These are phyloP conservation scores for Isichthys henryi DNA, from an alignment of 2,113 vertebrate genomes.

Conservation along the genomic window DNA sequence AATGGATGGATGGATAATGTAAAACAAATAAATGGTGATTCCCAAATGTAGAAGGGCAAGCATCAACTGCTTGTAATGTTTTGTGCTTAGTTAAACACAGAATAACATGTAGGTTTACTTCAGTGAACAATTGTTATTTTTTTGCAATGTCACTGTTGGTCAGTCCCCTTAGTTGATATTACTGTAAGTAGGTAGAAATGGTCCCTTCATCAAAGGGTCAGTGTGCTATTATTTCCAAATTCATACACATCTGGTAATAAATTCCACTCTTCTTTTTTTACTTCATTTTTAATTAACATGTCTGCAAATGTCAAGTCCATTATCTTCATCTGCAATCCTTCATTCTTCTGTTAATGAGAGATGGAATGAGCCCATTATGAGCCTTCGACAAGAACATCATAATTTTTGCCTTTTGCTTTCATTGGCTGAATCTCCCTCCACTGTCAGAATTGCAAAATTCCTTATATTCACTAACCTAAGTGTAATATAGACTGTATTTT, in stretches of 20 bases:
- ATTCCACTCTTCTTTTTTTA: not conserved
- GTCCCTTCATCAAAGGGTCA: not conserved
- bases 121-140: not conserved
- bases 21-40: not conserved
- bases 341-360: not conserved
- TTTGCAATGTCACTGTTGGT: not conserved
- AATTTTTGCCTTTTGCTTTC: not conserved
- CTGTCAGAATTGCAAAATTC: not conserved
- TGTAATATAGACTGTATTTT: not conserved
- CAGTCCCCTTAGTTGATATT: not conserved
- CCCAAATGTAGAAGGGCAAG: not conserved
- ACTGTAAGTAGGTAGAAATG: not conserved
- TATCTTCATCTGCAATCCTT: not conserved
- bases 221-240: not conserved
- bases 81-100: not conserved
- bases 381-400: not conserved
- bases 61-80: not conserved
- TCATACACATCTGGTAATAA: not conserved
- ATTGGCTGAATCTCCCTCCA: not conserved
- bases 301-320: not conserved
- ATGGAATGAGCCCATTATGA: not conserved
- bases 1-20: too few relatives aligned
- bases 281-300: not conserved
- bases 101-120: not conserved
- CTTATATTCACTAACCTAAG: not conserved